Conservation (phyloP, 2,888 invertebrate species). For the Agrochola litura region DNA sequence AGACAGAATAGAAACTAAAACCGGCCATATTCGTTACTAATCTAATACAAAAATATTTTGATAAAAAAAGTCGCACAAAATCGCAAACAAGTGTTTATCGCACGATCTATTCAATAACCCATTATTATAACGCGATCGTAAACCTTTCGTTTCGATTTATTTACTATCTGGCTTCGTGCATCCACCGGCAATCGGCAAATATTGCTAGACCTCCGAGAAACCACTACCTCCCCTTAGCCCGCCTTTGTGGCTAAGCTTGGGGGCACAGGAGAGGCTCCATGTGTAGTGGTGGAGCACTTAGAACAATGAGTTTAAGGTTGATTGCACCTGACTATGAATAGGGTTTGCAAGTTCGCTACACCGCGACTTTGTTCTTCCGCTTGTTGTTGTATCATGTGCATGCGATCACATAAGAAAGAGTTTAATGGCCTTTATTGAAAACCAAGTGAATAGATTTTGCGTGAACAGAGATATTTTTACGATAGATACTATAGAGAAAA, state of each 20-base stretch:
- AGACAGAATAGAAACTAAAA: neutral
- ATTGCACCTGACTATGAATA: conserved; percentile 86
- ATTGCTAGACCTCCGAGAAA: conserved; percentile 52
- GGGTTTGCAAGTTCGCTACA: conserved; percentile 77
- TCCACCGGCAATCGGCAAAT: conserved; percentile 72
- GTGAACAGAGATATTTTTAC: conserved; percentile 42
- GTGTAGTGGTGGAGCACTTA: conserved; percentile 66
- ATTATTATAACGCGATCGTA: conserved; percentile 72
- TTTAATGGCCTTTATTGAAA: conserved; percentile 75
- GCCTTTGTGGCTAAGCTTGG: conserved; percentile 20
- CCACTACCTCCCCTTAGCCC: conserved; percentile 54
- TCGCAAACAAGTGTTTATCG: conserved; percentile 62
- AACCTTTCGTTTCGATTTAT: conserved; percentile 79
- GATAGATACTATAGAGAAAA: conserved; percentile 22
- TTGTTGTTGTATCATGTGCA: conserved; percentile 76
- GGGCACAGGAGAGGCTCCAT: conserved; percentile 67
- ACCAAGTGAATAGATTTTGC: conserved; percentile 57
- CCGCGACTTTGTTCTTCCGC: conserved; percentile 78
- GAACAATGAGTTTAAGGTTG: conserved; percentile 88
- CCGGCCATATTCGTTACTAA: neutral
- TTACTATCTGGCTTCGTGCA: conserved; percentile 81
- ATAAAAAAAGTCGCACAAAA: conserved; percentile 30
- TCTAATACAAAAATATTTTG: conserved; percentile 27
- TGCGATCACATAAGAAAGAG: conserved; percentile 73
- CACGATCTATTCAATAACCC: conserved; percentile 74